Conservation (phyloP, 2,113 vertebrate genomes). For the Larimichthys crocea region DNA sequence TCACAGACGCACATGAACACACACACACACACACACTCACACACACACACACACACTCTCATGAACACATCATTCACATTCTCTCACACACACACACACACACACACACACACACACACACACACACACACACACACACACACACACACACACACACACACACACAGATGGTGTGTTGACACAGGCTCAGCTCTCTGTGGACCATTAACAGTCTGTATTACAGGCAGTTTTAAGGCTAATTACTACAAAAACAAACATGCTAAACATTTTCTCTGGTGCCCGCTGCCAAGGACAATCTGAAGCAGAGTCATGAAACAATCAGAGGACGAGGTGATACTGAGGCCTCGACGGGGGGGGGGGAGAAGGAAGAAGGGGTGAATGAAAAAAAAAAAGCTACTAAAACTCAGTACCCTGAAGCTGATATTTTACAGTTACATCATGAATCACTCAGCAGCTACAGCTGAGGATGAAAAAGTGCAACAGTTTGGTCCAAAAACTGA, state of each 20-base stretch:
- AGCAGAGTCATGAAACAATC: conserved; percentile 68
- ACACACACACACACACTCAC: conserved; percentile 40
- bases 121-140: conserved; percentile 39
- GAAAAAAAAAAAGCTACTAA: conserved; percentile 39
- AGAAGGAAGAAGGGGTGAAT: not conserved
- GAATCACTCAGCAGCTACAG: conserved; percentile 5
- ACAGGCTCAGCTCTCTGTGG: conserved; percentile 61
- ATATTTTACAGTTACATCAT: conserved; percentile 11
- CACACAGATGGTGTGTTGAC: conserved; percentile 58
- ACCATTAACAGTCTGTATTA: conserved; percentile 70
- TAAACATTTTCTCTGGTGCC: conserved; percentile 62
- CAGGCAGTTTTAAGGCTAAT: conserved; percentile 67
- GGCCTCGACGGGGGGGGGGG: conserved; percentile 33
- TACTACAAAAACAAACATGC: conserved; percentile 79
- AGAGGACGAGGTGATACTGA: conserved; percentile 74
- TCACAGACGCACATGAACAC: not conserved
- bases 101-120: conserved; percentile 48
- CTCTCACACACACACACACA: conserved; percentile 28
- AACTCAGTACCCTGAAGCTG: not conserved
- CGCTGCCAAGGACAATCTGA: conserved; percentile 70
- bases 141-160: conserved; percentile 16
- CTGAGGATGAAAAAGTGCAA: not conserved
- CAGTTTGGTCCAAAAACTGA: not conserved
- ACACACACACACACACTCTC: conserved; percentile 49
- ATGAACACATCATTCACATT: too few species aligned